Conservation (phyloP, 2,113 vertebrate genomes). For the Dissostichus mawsoni region DNA sequence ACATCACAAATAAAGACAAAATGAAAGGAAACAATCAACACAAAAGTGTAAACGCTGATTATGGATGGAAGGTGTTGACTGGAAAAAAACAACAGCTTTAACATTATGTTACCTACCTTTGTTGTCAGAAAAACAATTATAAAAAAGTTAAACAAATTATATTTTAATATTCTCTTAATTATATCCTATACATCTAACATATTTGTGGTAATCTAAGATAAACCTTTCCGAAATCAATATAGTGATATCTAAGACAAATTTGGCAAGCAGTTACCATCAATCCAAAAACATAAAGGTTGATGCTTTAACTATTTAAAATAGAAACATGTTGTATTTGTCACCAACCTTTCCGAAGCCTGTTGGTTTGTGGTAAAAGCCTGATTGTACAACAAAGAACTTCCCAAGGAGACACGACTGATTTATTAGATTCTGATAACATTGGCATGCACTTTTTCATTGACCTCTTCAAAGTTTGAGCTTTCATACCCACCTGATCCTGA, state of each 20-base stretch:
- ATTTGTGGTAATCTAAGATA: conserved; percentile 15
- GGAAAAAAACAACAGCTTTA: conserved; percentile 84
- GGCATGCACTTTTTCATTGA: conserved; percentile 74
- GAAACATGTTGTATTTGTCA: conserved; percentile 82
- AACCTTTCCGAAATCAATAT: conserved; percentile 51
- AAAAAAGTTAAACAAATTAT: conserved; percentile 49
- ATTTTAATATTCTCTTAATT: conserved; percentile 25
- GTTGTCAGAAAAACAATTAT: conserved; percentile 41
- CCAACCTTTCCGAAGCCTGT: conserved; percentile 90
- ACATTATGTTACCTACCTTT: conserved; percentile 92
- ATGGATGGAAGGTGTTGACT: conserved; percentile 82
- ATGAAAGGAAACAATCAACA: conserved; percentile 66
- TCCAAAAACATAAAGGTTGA: conserved; percentile 90
- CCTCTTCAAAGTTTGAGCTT: conserved; percentile 48
- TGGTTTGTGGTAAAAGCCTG: conserved; percentile 91
- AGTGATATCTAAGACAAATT: conserved; percentile 53
- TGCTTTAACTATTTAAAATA: conserved; percentile 79
- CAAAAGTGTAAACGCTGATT: conserved; percentile 82
- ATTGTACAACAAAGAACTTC: conserved; percentile 83
- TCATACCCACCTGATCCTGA: conserved; percentile 82
- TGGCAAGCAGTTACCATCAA: conserved; percentile 89
- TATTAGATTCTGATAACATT: conserved; percentile 73
- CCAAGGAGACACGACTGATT: conserved; percentile 84
- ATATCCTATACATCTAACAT: neutral
- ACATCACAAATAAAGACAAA: conserved; percentile 62